Evolutionary conservation across 2,888 invertebrate species (phyloP).

Genomic region (Tetranychus piercei): DNA sequence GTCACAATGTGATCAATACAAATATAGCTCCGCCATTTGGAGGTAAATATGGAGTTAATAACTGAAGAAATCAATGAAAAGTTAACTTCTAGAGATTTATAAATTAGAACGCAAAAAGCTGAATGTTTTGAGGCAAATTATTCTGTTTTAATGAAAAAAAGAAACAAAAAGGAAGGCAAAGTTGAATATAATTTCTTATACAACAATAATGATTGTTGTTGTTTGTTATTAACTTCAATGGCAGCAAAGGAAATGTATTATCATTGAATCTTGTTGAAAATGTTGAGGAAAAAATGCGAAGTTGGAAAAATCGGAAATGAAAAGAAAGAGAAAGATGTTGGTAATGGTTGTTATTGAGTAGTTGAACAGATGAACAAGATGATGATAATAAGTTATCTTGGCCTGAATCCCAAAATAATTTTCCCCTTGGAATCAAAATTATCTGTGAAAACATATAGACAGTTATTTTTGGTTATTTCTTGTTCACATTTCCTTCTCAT

Average conservation of each 20-base stretch:
- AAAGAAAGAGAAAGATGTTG: neutral
- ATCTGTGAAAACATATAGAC: neutral
- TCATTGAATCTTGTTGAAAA: no score
- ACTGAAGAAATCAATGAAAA: neutral
- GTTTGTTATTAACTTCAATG: no score
- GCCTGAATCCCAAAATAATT: neutral
- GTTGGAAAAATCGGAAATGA: neutral
- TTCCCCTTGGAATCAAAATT: neutral
- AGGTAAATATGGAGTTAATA: neutral
- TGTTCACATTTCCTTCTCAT: neutral
- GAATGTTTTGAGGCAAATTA: neutral
- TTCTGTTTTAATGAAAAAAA: neutral
- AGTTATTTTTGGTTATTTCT: neutral
- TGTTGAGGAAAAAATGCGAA: neutral
- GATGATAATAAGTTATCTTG: constrained; percentile 5
- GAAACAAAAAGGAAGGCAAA: no score
- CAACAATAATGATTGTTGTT: no score
- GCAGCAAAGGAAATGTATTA: no score
- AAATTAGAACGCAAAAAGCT: neutral
- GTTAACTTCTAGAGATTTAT: no score
- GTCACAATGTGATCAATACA: neutral
- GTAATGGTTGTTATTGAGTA: neutral
- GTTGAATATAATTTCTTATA: no score
- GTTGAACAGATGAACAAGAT: neutral
- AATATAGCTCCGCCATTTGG: neutral